phyloP scores from a whole-genome alignment of 2,113 vertebrate genomes.

The Oryzias celebensis region DNA sequence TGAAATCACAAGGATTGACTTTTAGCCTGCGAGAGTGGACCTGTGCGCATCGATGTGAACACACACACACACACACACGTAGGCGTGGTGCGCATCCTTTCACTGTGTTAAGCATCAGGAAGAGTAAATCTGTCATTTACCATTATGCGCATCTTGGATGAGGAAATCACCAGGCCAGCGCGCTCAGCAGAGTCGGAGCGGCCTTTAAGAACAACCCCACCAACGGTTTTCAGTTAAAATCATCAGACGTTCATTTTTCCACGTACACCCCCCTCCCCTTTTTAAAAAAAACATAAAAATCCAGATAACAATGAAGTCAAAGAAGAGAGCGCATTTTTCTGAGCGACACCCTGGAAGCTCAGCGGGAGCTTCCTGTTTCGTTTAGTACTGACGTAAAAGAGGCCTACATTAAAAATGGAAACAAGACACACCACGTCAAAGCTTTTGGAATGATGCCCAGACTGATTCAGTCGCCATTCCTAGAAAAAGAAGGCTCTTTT shows the following conservation, averaged over 20 bases:
- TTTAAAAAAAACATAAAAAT: not conserved
- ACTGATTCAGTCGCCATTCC: no score
- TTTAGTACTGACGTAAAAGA: constrained; percentile 46
- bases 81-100: constrained; percentile 41
- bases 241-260: not conserved
- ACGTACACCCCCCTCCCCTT: not conserved
- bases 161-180: constrained; percentile 39
- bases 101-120: constrained; percentile 45
- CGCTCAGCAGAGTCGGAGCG: constrained; percentile 3
- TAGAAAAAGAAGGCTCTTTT: no score
- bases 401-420: constrained; percentile 34
- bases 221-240: not conserved
- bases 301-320: constrained; percentile 3
- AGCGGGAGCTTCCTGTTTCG: constrained; percentile 50
- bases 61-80: not conserved
- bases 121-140: constrained; percentile 64
- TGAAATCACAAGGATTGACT: constrained; percentile 37
- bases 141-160: constrained; percentile 50
- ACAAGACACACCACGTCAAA: constrained; percentile 14
- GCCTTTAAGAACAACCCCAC: not conserved
- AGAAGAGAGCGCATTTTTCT: constrained; percentile 15
- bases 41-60: not conserved
- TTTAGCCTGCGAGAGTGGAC: constrained; percentile 6
- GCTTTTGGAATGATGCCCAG: not conserved
- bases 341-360: constrained; percentile 15